These are phyloP conservation scores for Dasypolia templi DNA, from an alignment of 2,888 invertebrate genomes.

Conservation along the genomic window DNA sequence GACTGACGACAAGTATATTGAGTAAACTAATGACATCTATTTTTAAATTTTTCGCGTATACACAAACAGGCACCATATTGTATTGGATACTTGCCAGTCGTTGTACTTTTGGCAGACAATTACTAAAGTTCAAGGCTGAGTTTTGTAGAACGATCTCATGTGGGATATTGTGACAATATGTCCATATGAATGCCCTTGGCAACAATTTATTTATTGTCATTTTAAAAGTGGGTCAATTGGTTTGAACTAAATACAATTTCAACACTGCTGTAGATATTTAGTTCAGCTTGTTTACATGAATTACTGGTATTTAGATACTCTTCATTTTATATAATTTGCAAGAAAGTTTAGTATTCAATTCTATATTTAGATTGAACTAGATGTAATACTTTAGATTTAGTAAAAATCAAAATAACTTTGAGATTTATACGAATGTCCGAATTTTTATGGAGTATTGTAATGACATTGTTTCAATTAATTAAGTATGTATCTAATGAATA, in stretches of 20 bases:
- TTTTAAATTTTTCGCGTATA: slow-evolving; percentile 50
- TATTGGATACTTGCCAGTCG: slow-evolving; percentile 72
- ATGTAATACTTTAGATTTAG: neutral
- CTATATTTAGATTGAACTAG: neutral
- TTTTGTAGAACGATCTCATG: slow-evolving; percentile 51
- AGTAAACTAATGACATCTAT: slow-evolving; percentile 51
- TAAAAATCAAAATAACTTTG: neutral
- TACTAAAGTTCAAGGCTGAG: slow-evolving; percentile 72
- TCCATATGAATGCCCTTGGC: slow-evolving; percentile 62
- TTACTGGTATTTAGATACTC: slow-evolving; percentile 71
- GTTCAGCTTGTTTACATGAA: slow-evolving; percentile 84
- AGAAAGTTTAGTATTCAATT: neutral
- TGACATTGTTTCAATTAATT: neutral
- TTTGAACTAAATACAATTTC: slow-evolving; percentile 68
- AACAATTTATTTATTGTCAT: slow-evolving; percentile 62
- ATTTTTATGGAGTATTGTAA: neutral
- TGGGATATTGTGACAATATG: slow-evolving; percentile 41
- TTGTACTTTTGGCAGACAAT: slow-evolving; percentile 71
- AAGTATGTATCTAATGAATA: neutral
- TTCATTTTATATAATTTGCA: neutral
- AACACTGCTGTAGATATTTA: slow-evolving; percentile 79
- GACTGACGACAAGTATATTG: slow-evolving; percentile 43
- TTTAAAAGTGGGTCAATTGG: slow-evolving; percentile 67
- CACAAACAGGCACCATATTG: slow-evolving; percentile 66
- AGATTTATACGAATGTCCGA: neutral